Base-by-base conservation (phyloP, 2,113 vertebrate species). In the Ptilonorhynchus violaceus region DNA sequence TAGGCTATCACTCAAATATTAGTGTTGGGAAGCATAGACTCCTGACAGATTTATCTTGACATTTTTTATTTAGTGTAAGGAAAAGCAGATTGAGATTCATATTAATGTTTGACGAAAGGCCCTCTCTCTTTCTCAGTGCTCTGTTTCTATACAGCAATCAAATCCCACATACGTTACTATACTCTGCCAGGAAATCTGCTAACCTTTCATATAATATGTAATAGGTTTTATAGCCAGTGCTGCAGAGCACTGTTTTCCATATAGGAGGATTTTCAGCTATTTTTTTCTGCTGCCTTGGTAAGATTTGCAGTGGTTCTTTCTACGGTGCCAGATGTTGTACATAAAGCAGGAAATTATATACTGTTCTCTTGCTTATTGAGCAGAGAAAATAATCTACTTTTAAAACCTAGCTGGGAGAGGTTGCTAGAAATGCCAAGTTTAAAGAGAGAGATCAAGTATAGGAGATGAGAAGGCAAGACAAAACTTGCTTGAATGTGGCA, bases 231-330 rank as follows among this genome's bases (percentile, higher is more conserved):
- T 25, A 93, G 64, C 52, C 49, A 58, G 49, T 91, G 46, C 78
- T 94, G 44, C 47, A 79, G 72, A 94, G 53, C 35, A 39, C 37
- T 7, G 0, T 93, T 94, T 89, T 90, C 58, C 33, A 8, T 88
- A 64, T 31, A 73, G 82, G 74, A 86, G 37, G 42, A 55, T 88
- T 94, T 89, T 86, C 75, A 95, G 64, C 55, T 86, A 15, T 64
- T 91, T 91, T 97, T 94, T 96, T 64, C 82, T 96, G 56, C 80
- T 91, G 64, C 73, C 52, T 91, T 84, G 69, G 31, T 95, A 86
- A 92, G 83, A 85, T 88, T 87, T 92, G 75, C 35, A 52, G 2
- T 74, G 35, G 17, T 87, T 86, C 64, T 86, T 83, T 84, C 72
- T 86, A 42, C 37, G 52, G 76, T 73, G 37, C 80, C 85, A 95